These are phyloP conservation scores for Poecilia latipinna DNA, from an alignment of 2,113 vertebrate species.

Conservation along the genomic window DNA sequence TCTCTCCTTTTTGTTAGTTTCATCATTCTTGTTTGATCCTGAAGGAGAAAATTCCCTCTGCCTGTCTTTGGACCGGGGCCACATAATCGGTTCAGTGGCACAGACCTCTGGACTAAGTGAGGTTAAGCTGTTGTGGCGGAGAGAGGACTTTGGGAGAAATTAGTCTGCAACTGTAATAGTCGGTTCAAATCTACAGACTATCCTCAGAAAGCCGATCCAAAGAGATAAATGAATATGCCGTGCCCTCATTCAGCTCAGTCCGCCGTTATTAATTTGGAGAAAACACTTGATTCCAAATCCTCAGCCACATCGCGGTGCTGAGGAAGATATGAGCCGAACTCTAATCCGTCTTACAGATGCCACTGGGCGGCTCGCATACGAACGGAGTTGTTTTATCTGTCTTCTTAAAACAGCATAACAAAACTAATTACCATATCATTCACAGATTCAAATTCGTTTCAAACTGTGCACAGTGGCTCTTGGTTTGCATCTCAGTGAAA, in stretches of 20 bases:
- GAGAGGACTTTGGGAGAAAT: slow-evolving; percentile 51
- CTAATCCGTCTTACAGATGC: slow-evolving; percentile 32
- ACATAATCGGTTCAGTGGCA: slow-evolving; percentile 18
- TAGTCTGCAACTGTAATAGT: slow-evolving; percentile 48
- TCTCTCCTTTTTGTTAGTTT: slow-evolving; percentile 16
- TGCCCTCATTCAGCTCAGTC: slow-evolving; percentile 42
- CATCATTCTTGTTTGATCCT: slow-evolving; percentile 18
- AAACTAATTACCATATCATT: slow-evolving; percentile 47
- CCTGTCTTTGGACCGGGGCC: neutral
- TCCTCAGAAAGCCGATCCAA: slow-evolving; percentile 59
- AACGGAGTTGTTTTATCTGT: neutral
- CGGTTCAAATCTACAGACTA: slow-evolving; percentile 40
- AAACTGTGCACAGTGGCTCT: slow-evolving; percentile 34
- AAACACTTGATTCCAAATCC: slow-evolving; percentile 48
- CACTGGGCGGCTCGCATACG: neutral
- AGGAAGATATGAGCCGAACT: slow-evolving; percentile 38
- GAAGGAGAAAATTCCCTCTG: slow-evolving; percentile 15
- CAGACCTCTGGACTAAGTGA: slow-evolving; percentile 33
- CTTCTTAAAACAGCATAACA: slow-evolving; percentile 1
- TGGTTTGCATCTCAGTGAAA: slow-evolving; percentile 33
- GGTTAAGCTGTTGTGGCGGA: slow-evolving; percentile 57
- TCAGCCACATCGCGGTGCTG: slow-evolving; percentile 32
- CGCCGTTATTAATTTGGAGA: slow-evolving; percentile 63
- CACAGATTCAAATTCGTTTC: slow-evolving; percentile 19
- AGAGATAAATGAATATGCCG: slow-evolving; percentile 60